Conservation (phyloP, 2,797 vertebrate species). For the Hoplostethus atlanticus region DNA sequence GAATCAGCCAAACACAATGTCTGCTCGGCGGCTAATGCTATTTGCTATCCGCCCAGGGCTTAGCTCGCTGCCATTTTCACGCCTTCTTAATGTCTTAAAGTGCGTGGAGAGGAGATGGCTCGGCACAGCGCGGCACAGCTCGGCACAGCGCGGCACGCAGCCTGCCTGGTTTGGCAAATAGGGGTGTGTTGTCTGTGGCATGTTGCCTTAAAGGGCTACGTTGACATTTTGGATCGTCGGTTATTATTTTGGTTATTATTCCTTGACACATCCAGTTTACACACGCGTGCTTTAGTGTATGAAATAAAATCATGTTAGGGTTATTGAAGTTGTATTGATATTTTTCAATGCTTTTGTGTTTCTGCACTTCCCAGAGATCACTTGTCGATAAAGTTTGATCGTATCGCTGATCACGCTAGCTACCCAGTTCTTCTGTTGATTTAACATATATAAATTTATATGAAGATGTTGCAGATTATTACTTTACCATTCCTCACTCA, state of each 20-base stretch:
- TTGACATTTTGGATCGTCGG: conserved; percentile 32
- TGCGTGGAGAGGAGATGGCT: conserved; percentile 64
- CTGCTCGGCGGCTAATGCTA: conserved; percentile 77
- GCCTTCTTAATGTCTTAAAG: conserved; percentile 82
- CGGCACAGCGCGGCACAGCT: conserved; percentile 62
- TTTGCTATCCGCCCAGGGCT: conserved; percentile 79
- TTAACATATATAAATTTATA: too few species aligned
- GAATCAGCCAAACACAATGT: conserved; percentile 70
- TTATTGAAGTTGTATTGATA: too few species aligned
- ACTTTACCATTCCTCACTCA: too few species aligned
- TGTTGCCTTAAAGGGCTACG: conserved; percentile 27
- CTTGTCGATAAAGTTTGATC: too few species aligned
- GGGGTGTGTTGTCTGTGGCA: conserved; percentile 31
- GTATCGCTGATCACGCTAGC: too few species aligned
- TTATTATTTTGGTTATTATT: background rate
- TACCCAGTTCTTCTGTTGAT: too few species aligned
- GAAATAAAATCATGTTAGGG: too few species aligned
- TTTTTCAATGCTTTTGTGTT: too few species aligned
- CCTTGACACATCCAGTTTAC: background rate
- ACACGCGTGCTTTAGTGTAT: background rate
- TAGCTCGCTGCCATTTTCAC: conserved; percentile 83
- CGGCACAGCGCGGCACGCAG: conserved; percentile 18
- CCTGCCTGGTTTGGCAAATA: conserved; percentile 24
- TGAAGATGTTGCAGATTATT: too few species aligned
- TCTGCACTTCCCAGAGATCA: too few species aligned